Evolutionary conservation across 2,797 vertebrate genomes (phyloP), one percentile per base, ranked within the genome.

Genomic region (Iguana delicatissima): DNA sequence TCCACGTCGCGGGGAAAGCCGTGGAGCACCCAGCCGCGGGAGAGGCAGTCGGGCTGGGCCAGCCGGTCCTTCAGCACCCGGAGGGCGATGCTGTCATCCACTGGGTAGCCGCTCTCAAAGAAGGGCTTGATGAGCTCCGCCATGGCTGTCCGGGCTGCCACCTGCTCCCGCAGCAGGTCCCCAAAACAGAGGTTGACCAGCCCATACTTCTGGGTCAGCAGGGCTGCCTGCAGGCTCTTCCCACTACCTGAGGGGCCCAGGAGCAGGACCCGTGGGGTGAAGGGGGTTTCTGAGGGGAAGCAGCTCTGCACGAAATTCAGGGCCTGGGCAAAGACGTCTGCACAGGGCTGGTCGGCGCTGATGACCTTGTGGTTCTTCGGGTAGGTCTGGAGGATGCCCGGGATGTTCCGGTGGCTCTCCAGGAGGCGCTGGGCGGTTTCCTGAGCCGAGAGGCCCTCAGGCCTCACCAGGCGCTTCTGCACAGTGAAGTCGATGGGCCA

Each of bases 21-120:
- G 0, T 98, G 98, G 3, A 99, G 95, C 81, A 98, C 97, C 98
- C 98, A 99, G 0, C 98, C 98, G 20, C 86, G 92, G 69, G 90
- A 91, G 80, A 92, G 42, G 85, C 98, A 98, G 96, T 99, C 98
- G 18, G 95, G 83, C 38, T 83, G 93, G 89, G 93, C 91, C 93
- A 99, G 97, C 29, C 97, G 97, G 0, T 97, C 90, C 1, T 92
- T 69, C 87, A 99, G 94, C 77, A 98, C 94, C 94, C 96, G 96
- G 87, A 98, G 81, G 3, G 98, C 94, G 93, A 98, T 76, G 9
- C 26, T 91, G 93, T 98, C 97, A 2, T 98, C 97, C 83, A 98
- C 98, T 97, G 94, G 20, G 46, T 57, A 52, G 26, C 93, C 80
- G 38, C 93, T 96, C 52, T 97, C 97, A 79, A 98, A 95, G 94